phyloP scores from a whole-genome alignment of 2,797 vertebrate genomes.

The Crax fasciolata region DNA sequence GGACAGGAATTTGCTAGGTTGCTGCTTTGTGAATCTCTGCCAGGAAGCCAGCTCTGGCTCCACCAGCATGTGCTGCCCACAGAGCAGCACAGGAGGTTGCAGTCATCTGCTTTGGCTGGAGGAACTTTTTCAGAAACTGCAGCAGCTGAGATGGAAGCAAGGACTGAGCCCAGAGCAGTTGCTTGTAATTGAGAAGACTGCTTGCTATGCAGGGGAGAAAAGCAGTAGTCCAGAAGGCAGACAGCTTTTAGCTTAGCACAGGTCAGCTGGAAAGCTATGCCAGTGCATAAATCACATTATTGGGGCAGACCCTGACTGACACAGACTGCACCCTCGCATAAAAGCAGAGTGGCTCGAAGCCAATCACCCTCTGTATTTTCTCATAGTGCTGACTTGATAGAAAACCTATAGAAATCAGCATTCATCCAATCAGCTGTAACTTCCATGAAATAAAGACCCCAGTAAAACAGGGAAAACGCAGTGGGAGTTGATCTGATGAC shows the following conservation, averaged over 20 bases:
- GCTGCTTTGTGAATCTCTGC: neutral
- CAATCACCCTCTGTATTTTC: neutral
- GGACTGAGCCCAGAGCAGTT: neutral
- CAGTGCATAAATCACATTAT: neutral
- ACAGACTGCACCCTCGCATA: neutral
- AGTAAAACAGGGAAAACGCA: neutral
- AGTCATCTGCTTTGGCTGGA: neutral
- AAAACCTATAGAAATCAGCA: neutral
- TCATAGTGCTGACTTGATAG: neutral
- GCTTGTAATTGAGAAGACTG: neutral
- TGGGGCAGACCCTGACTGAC: neutral
- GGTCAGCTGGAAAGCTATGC: neutral
- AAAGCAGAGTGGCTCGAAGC: neutral
- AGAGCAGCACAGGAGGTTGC: rapidly evolving
- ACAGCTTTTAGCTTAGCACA: rapidly evolving
- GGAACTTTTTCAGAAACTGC: neutral
- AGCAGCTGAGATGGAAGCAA: neutral
- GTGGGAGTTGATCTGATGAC: neutral
- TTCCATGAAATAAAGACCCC: neutral
- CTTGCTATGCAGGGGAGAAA: neutral
- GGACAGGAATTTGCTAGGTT: neutral
- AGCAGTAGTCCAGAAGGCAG: neutral
- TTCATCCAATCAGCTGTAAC: neutral
- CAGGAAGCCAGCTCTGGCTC: neutral
- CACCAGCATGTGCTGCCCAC: neutral